Evolutionary conservation across 2,888 invertebrate species (phyloP).

Genomic region (Schizotus pectinicornis): DNA sequence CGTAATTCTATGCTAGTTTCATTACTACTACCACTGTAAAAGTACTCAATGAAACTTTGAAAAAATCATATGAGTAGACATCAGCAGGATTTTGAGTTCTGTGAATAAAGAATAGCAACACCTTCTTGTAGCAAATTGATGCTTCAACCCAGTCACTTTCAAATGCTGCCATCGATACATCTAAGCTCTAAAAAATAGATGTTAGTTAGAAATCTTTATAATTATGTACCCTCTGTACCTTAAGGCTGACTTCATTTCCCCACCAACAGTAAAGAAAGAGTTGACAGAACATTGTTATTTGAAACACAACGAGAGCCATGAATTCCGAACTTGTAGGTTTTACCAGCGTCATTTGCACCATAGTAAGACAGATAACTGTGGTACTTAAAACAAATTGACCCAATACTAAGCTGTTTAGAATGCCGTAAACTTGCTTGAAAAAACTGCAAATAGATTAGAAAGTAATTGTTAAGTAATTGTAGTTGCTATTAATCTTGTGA

Average conservation of each 20-base stretch:
- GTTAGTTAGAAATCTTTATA: no score
- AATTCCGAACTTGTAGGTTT: not conserved
- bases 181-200: no score
- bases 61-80: not conserved
- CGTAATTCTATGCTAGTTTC: no score
- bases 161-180: not conserved
- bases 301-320: not conserved
- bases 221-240: not conserved
- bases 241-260: conserved; percentile 9
- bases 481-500: no score
- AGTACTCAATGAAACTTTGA: not conserved
- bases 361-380: not conserved
- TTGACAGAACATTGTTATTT: not conserved
- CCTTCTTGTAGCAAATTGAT: not conserved
- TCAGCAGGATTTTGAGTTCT: not conserved
- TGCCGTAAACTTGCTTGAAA: not conserved
- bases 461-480: no score
- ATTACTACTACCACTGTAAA: not conserved
- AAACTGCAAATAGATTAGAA: conserved; percentile 11
- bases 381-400: conserved; percentile 1
- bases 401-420: not conserved
- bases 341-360: conserved; percentile 9
- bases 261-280: conserved; percentile 10
- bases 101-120: not conserved
- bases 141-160: not conserved